phyloP scores from a whole-genome alignment of 2,797 vertebrate genomes.

The Echiichthys vipera region DNA sequence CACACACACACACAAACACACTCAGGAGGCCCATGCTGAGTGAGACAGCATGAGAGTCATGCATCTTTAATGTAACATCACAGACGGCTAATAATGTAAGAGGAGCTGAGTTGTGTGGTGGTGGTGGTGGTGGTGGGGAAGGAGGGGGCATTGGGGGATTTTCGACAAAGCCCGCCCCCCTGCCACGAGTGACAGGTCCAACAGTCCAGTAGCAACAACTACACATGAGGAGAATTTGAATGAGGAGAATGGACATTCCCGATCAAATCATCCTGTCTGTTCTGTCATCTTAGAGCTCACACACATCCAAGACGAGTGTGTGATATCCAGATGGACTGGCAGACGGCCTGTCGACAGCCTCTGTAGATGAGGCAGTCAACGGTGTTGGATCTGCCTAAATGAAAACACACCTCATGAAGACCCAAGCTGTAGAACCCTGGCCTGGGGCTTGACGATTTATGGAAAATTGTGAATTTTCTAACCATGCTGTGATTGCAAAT shows the following conservation, averaged over 20 bases:
- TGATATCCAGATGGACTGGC: constrained; percentile 65
- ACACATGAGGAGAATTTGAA: constrained; percentile 22
- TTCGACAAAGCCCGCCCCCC: constrained; percentile 15
- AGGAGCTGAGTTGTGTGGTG: constrained; percentile 66
- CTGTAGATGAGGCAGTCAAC: constrained; percentile 38
- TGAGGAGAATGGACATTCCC: constrained; percentile 38
- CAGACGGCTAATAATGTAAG: constrained; percentile 84
- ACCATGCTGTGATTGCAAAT: no score
- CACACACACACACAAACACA: constrained; percentile 31
- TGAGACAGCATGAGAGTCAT: constrained; percentile 83
- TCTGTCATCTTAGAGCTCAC: constrained; percentile 38
- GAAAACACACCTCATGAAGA: constrained; percentile 47
- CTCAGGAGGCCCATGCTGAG: constrained; percentile 69
- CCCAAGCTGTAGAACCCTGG: constrained; percentile 10
- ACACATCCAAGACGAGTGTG: constrained; percentile 23
- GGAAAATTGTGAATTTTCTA: no score
- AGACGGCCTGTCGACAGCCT: constrained; percentile 53
- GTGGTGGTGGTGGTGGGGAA: background rate
- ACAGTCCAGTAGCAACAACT: background rate
- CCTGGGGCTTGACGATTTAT: no score
- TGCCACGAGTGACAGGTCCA: constrained; percentile 11
- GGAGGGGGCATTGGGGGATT: background rate
- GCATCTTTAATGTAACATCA: constrained; percentile 86
- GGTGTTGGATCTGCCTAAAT: constrained; percentile 27
- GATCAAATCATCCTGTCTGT: constrained; percentile 22